Evolutionary conservation across 2,888 invertebrate species (phyloP), one percentile per base, ranked within the genome.

Genomic region (Andrena trimmerana): DNA sequence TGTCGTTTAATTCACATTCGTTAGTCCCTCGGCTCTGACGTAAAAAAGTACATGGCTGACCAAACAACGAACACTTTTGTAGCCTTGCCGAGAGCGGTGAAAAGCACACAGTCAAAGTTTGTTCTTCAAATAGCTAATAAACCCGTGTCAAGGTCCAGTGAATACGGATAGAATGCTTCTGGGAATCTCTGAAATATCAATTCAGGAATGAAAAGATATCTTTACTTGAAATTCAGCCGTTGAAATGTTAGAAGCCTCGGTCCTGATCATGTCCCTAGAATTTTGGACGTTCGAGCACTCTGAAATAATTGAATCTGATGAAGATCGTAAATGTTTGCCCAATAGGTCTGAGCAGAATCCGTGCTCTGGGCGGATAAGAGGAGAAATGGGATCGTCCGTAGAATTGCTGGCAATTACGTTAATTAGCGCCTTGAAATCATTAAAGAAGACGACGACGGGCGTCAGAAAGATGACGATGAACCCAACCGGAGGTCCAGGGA

Each of bases 381-480:
- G 13, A 82, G 66, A 69, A 66, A 84, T 83, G 89, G 84, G 77
- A 78, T 62, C 80, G 69, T 8, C 62, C 52, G 66, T 50, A 69
- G 67, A 67, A 36, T 67, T 54, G 57, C 48, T 36, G 27, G 24
- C 36, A 24, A 71, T 71, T 31, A 6, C 33, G 33, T 60, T 73
- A 67, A 87, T 81, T 69, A 74, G 20, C 52, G 72, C n/a, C 66
- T 42, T 66, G 36, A 71, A 65, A 71, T 65, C 50, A 27, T 72
- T 54, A 24, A 68, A 48, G 60, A 69, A 79, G 65, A 42, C 67
- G 63, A 60, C 66, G 20, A n/a, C 60, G 62, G 60, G 42, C 27
- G 59, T 42, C 83, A 50, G 65, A 63, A 71, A 60, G 78, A 80
- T 69, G 81, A 81, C 62, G 78, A 85, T 87, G 86, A 88, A 81